Base-by-base conservation (phyloP, 2,888 invertebrate species). In the Aphidius colemani region DNA sequence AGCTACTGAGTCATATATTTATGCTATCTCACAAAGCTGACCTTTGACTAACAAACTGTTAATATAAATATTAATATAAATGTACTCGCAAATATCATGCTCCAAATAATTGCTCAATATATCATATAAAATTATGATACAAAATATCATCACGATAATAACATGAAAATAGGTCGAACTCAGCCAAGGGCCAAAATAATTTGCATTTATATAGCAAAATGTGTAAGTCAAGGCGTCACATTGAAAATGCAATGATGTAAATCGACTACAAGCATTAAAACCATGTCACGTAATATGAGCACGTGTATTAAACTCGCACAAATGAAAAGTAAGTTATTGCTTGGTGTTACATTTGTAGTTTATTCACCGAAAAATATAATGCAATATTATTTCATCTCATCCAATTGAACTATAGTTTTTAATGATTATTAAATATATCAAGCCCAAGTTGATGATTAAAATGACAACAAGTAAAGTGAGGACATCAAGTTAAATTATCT, bases 181-280 rank as follows among this genome's bases (percentile, higher is more conserved):
- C 57, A 65, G 64, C 60, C 67, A 64, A 69, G 67, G 63, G 65
- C 63, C 61, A 55, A 45, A 65, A 65, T 69, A 61, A 73, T 74
- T 73, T 71, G 73, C 73, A 73, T 74, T 74, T 74, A 72, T 72
- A 73, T 71, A 70, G 69, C 44, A 41, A 45, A 55, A 44, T 41
- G 7, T 7, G 43, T n/a, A 3, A n/a, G 69, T 67, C 65, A 59
- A 57, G 63, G 67, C 63, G 67, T 68, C 68, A 70, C 69, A 66
- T 73, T 67, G 73, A 71, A 73, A 74, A 71, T 71, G 69, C 71
- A 66, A 67, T 67, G 70, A 73, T 74, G 74, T 72, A 71, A 71
- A 72, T 74, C 65, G 70, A 64, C 59, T 62, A 44, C 57, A 59
- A 56, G 69, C 69, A 71, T 73, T 72, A 74, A 74, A 74, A 71